phyloP scores from a whole-genome alignment of 2,888 invertebrate species.

The Latrodectus hesperus region DNA sequence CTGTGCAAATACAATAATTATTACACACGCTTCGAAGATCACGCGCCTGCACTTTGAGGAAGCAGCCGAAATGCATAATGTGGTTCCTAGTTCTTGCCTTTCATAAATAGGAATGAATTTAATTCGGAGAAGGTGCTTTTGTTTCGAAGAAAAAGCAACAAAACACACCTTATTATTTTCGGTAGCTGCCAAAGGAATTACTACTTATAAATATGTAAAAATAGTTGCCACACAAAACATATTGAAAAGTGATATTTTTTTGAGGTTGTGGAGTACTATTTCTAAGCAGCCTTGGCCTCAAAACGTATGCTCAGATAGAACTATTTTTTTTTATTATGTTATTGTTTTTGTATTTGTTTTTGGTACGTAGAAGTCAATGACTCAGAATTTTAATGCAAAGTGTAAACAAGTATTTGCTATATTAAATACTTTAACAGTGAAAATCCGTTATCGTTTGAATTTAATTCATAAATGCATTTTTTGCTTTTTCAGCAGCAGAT shows the following conservation, averaged over 20 bases:
- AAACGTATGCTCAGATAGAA: not conserved
- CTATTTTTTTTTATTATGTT: too few species aligned
- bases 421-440: too few species aligned
- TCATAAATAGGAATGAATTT: not conserved
- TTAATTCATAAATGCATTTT: too few species aligned
- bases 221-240: not conserved
- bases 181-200: conserved; percentile 16
- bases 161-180: conserved; percentile 3
- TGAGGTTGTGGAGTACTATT: not conserved
- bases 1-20: too few species aligned
- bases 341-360: too few species aligned
- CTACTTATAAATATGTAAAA: conserved; percentile 18
- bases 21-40: not conserved
- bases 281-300: conserved; percentile 20
- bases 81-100: conserved; percentile 17
- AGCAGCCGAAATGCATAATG: conserved; percentile 9
- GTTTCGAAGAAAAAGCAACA: conserved; percentile 5
- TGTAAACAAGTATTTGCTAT: too few species aligned
- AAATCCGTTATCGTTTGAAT: too few species aligned
- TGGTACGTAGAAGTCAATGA: too few species aligned
- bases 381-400: too few species aligned
- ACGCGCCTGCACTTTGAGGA: not conserved
- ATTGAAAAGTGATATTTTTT: not conserved
- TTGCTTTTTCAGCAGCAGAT: too few species aligned
- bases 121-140: conserved; percentile 1